A percentile compares a stretch with the other conserved stretches of the same genome.
Evolutionary conservation across 2,888 invertebrate genomes (phyloP).

Genomic region (Zelleria hepariella): DNA sequence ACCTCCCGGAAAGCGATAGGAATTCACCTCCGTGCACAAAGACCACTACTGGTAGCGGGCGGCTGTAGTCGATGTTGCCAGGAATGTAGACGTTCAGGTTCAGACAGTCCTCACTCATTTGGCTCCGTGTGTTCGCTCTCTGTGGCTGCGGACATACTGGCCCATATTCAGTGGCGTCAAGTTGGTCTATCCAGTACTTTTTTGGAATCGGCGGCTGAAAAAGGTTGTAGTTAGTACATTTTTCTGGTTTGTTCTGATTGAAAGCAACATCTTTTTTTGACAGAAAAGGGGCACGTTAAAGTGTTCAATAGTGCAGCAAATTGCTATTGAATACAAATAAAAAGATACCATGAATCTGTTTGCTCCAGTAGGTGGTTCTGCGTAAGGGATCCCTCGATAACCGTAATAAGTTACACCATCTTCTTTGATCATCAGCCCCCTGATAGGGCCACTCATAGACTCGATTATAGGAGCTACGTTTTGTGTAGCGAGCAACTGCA

Average conservation of each 20-base stretch:
- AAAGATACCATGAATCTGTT: conserved; percentile 20
- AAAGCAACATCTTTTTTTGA: not conserved
- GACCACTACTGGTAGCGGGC: conserved; percentile 25
- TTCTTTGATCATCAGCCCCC: conserved; percentile 18
- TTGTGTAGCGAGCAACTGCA: not conserved
- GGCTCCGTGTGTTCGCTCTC: conserved; percentile 18
- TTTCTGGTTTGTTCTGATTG: not conserved
- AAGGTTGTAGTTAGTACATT: not conserved
- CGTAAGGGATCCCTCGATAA: conserved; percentile 27
- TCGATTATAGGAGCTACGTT: not conserved
- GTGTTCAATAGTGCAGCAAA: not conserved
- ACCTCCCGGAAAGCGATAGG: conserved; percentile 21
- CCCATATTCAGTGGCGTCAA: conserved; percentile 21
- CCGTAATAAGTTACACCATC: conserved; percentile 18
- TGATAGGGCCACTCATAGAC: conserved; percentile 1
- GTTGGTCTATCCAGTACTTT: conserved; percentile 19
- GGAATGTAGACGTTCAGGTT: conserved; percentile 25
- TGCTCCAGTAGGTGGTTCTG: conserved; percentile 22
- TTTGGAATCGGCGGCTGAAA: conserved; percentile 25
- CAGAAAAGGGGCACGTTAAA: not conserved
- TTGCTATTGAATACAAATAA: not conserved
- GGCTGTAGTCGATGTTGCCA: conserved; percentile 6
- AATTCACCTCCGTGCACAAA: conserved; percentile 34
- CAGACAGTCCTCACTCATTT: conserved; percentile 29
- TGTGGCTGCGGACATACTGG: conserved; percentile 21